Evolutionary conservation across 2,113 vertebrate species (phyloP).

Genomic region (Puffinus mauretanicus): DNA sequence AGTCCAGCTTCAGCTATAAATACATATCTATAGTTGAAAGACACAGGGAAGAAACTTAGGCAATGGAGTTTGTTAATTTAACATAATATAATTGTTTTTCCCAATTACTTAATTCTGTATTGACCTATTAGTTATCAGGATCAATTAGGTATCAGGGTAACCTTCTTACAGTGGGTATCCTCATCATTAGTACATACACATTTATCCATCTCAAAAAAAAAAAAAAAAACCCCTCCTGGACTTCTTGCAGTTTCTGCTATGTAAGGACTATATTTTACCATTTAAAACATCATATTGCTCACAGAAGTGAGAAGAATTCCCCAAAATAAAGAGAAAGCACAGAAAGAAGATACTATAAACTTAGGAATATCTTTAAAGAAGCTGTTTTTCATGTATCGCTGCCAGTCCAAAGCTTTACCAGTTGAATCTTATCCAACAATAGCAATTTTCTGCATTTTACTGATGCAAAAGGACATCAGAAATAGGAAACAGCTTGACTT

Average conservation of each 20-base stretch:
- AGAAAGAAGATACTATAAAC: neutral
- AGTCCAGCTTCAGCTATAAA: neutral
- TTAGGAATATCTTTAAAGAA: neutral
- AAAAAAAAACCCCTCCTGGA: neutral
- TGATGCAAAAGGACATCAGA: neutral
- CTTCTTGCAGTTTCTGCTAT: neutral
- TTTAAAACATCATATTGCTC: neutral
- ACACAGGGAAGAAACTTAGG: neutral
- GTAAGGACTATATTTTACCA: neutral
- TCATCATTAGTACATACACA: neutral
- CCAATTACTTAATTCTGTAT: neutral
- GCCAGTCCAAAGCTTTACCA: neutral
- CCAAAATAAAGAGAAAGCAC: neutral
- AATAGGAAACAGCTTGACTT: neutral
- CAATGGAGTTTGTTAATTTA: neutral
- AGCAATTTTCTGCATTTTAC: neutral
- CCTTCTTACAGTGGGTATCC: neutral
- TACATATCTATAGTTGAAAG: neutral
- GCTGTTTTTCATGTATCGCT: neutral
- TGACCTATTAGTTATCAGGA: neutral
- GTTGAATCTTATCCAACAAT: neutral
- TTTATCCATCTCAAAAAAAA: neutral
- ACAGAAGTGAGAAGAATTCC: neutral
- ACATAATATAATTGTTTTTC: neutral
- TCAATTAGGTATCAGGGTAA: neutral